Evolutionary conservation across 2,797 vertebrate genomes (phyloP).

Genomic region (Rhinichthys osculus): DNA sequence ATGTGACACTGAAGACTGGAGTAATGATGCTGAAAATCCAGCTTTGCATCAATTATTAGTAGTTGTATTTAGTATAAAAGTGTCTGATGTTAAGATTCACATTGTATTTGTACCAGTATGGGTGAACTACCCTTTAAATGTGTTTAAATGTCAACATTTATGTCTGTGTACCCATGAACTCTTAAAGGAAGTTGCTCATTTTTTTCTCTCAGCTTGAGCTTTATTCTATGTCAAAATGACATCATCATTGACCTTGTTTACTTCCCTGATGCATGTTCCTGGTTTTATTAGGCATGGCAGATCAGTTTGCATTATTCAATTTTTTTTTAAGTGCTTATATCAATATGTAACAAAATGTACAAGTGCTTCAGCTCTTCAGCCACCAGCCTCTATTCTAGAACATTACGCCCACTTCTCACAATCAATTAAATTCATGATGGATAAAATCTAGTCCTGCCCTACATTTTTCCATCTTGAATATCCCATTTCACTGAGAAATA

Average conservation of each 20-base stretch:
- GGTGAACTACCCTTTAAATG: too few species aligned
- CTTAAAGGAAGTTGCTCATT: not conserved
- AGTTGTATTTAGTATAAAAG: not conserved
- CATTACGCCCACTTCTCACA: constrained; percentile 22
- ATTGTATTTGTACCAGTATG: not conserved
- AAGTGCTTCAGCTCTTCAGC: not conserved
- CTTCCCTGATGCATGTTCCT: not conserved
- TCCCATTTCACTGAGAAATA: constrained; percentile 6
- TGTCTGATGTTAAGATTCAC: not conserved
- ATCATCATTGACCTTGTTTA: not conserved
- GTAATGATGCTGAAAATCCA: not conserved
- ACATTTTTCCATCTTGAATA: constrained; percentile 18
- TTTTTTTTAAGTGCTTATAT: not conserved
- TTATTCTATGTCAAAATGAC: not conserved
- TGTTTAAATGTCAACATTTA: not conserved
- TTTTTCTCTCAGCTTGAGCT: not conserved
- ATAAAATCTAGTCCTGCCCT: constrained; percentile 16
- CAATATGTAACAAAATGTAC: not conserved
- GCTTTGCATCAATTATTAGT: not conserved
- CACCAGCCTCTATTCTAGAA: constrained; percentile 7
- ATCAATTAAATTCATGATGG: constrained; percentile 6
- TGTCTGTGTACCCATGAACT: not conserved
- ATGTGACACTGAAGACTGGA: not conserved
- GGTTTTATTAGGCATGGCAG: not conserved
- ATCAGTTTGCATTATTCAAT: not conserved